These are phyloP conservation scores for Chiroxiphia lanceolata DNA, from an alignment of 2,797 vertebrate genomes.

Conservation along the genomic window DNA sequence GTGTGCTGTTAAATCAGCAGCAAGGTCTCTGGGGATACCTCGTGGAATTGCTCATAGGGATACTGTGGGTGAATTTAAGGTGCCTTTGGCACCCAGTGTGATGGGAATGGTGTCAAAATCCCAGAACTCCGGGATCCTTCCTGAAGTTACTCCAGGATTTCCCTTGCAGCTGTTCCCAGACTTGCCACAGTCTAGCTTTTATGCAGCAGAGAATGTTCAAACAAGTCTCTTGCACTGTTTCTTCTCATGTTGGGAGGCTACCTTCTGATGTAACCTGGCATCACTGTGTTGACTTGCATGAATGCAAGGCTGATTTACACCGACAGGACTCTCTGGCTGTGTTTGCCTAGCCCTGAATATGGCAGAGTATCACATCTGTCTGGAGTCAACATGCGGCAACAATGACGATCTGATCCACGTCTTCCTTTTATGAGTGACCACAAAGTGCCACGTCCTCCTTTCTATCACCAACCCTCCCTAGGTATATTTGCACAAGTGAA, in stretches of 20 bases:
- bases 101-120: neutral
- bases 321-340: neutral
- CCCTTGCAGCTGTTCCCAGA: neutral
- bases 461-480: neutral
- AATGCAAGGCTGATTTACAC: neutral
- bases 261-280: neutral
- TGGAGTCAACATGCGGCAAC: neutral
- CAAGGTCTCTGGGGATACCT: neutral
- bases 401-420: neutral
- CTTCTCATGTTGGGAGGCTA: neutral
- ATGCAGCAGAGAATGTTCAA: neutral
- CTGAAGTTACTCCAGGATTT: conserved; percentile 18
- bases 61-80: neutral
- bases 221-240: neutral
- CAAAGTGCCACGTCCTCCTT: neutral
- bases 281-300: neutral
- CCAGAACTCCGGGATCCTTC: neutral
- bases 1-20: neutral
- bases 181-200: neutral
- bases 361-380: neutral
- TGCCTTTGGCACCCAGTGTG: neutral
- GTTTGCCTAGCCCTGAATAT: neutral
- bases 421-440: neutral
- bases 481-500: conserved; percentile 25
- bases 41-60: neutral